Evolutionary conservation across 2,113 vertebrate species (phyloP), one percentile per base, ranked within the genome.

Genomic region (Myotis brandtii): DNA sequence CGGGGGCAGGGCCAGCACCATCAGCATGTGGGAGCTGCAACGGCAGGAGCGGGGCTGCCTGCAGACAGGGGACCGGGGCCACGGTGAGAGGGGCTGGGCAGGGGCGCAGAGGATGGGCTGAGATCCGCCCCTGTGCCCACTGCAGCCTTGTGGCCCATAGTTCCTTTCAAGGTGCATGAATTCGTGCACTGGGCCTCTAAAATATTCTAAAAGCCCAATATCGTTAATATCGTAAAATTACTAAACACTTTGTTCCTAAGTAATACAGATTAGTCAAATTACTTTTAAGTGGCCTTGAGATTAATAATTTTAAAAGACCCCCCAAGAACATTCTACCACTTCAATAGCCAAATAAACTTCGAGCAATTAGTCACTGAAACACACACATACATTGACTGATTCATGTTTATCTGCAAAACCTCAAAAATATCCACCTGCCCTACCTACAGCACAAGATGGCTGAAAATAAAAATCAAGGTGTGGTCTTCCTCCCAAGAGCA

Each of bases 241-340:
- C 43, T 66, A 70, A 94, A 27, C 46, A 79, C 82, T 79, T 70
- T 64, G 3, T 67, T 88, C 87, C 70, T 62, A 91, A 52, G 13
- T 70, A 70, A 72, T n/a, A 80, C 0, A 54, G 30, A 91, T 43
- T 75, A 34, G 6, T 81, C 77, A 64, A 76, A 70, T 48, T 59
- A 80, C n/a, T 86, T 77, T 92, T 25, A 85, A 91, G 76, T 27
- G 88, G 37, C 18, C 46, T 85, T 89, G 32, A 95, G 64, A 93
- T 1, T 23, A 50, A 64, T 56, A 18, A 72, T 66, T 85, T 86
- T 82, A 66, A 56, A 72, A 86, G 75, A 83, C 27, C 21, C 16
- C n/a, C 40, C 80, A 92, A 76, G 56, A 94, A 90, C 50, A 52
- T 59, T 87, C 40, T 67, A 94, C 9, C 25, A 93, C 32, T 91